A percentile compares a stretch with the other conserved stretches of the same genome.
phyloP scores from a whole-genome alignment of 2,113 vertebrate species.

The Crotalus tigris region DNA sequence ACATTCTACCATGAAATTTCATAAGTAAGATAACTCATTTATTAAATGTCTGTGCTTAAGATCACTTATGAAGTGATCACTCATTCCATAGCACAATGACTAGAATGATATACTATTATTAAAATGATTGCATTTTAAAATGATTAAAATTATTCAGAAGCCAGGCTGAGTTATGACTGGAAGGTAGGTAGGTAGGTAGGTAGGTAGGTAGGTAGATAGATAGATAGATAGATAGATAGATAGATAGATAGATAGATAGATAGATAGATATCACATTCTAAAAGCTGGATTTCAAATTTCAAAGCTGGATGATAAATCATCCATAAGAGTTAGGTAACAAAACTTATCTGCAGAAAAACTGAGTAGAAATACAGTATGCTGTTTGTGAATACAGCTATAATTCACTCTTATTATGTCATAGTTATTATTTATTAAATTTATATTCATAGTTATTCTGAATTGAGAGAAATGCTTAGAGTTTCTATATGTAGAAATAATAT shows the following conservation, averaged over 20 bases:
- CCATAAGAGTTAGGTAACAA: background rate
- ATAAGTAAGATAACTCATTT: background rate
- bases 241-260: no score
- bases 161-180: background rate
- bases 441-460: background rate
- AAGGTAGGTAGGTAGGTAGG: no score
- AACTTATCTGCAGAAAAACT: background rate
- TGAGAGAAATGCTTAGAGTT: background rate
- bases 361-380: background rate
- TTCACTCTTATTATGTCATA: background rate
- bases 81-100: background rate
- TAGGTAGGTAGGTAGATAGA: no score
- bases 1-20: background rate
- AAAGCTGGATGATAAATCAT: background rate
- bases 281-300: background rate
- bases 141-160: background rate
- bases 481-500: background rate
- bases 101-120: background rate
- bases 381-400: background rate
- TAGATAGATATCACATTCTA: no score
- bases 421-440: background rate
- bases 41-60: background rate
- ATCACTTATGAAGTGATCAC: background rate
- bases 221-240: accelerated
- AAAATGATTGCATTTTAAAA: background rate